Percentiles rank a stretch among this genome's conserved stretches.
These are phyloP conservation scores for Troides helena DNA, from an alignment of 2,888 invertebrate genomes.

Conservation along the genomic window DNA sequence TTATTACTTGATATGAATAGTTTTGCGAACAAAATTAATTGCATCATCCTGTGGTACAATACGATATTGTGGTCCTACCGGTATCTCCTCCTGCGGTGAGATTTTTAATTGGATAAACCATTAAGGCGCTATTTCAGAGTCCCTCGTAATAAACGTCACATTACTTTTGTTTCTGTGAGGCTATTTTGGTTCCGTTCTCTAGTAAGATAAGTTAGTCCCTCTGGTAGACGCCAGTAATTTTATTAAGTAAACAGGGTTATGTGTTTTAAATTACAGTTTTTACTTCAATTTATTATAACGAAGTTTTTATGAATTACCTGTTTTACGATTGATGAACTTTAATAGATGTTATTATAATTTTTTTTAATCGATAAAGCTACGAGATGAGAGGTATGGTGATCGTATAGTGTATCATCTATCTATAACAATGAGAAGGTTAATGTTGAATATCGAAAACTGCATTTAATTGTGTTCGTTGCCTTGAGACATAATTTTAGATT, in stretches of 20 bases:
- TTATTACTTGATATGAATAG: not conserved
- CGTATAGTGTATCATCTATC: no score
- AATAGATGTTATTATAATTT: not conserved
- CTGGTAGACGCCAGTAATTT: constrained; percentile 8
- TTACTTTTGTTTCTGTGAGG: constrained; percentile 27
- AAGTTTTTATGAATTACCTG: no score
- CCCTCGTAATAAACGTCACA: constrained; percentile 28
- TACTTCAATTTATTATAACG: no score
- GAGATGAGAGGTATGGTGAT: no score
- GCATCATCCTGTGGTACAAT: constrained; percentile 18
- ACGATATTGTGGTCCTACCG: constrained; percentile 16
- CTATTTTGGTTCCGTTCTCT: constrained; percentile 21
- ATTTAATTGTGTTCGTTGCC: no score
- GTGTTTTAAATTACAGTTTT: not conserved
- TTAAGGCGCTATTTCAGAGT: constrained; percentile 23
- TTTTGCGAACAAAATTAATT: constrained; percentile 21
- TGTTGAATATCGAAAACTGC: no score
- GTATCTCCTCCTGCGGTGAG: constrained; percentile 26
- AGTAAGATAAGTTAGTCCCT: not conserved
- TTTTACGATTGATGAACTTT: not conserved
- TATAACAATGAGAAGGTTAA: no score
- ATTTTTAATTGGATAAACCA: constrained; percentile 33
- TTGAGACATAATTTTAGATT: no score
- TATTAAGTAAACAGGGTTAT: constrained; percentile 1
- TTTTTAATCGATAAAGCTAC: no score